A percentile compares a stretch with the other conserved stretches of the same genome.
Conservation (phyloP, 2,797 vertebrate species). For the Pantherophis alleghaniensis region DNA sequence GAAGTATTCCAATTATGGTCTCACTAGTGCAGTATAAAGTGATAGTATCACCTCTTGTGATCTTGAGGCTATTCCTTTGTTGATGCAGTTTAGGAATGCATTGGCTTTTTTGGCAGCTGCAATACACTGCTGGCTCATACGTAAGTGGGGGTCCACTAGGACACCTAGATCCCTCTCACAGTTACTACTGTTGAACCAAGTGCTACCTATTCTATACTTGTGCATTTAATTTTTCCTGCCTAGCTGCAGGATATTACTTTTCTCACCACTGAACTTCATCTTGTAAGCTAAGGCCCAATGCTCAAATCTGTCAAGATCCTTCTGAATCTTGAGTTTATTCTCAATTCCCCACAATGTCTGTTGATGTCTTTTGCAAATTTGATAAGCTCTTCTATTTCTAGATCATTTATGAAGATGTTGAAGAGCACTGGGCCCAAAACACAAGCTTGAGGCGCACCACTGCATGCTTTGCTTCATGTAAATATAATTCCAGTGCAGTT, state of each 20-base stretch:
- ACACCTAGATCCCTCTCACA: neutral
- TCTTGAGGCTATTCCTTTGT: neutral
- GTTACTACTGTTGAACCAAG: neutral
- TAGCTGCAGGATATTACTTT: neutral
- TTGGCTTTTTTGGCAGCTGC: neutral
- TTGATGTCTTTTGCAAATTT: neutral
- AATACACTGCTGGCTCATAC: neutral
- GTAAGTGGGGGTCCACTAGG: neutral
- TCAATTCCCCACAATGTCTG: neutral
- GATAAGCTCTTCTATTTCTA: neutral
- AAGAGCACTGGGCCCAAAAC: neutral
- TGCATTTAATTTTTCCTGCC: neutral
- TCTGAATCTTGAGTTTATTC: neutral
- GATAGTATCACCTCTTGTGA: neutral
- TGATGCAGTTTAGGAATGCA: neutral
- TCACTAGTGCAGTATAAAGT: neutral
- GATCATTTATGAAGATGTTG: neutral
- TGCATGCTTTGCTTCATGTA: neutral
- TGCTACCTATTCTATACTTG: neutral
- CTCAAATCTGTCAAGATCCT: neutral
- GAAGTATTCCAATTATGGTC: too few relatives aligned
- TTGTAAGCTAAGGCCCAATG: neutral
- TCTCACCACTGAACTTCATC: neutral
- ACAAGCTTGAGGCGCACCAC: neutral
- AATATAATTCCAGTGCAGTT: neutral